Evolutionary conservation across 2,113 vertebrate genomes (phyloP), one percentile per base, ranked within the genome.

Genomic region (Lophochroa leadbeateri): DNA sequence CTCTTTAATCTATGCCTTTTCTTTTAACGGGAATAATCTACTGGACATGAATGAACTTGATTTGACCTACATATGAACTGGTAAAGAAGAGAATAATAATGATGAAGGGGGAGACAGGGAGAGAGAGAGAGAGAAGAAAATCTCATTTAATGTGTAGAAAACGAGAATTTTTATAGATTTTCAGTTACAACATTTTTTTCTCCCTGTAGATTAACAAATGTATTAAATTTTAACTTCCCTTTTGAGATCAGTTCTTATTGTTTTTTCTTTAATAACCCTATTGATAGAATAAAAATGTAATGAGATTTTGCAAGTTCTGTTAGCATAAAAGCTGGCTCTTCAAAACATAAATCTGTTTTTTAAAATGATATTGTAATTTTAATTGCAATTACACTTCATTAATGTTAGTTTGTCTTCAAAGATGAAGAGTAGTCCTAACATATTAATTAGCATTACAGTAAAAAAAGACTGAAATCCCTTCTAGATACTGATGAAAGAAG

Each of bases 41-140:
- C 98, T 96, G 94, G 96, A 98, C 98, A 90, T 50, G 95, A 80
- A 91, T 91, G 50, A 98, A 98, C 98, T 98, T 97, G 94, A 97
- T 97, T 96, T 98, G 98, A 98, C 98, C 98, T 95, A 95, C 85
- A 96, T 76, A 98, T 98, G 97, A 98, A 98, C 97, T 57, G 15
- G 28, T 68, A 43, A 79, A 55, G 69, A 60, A 74, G 60, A 47
- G 4, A 86, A 71, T 13, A 47, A 37, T 8, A 78, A 49, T 43
- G 90, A 71, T n/a, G 52, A 57, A 27, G 3, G 4, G 3, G 11
- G 7, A 64, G 15, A 35, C 3, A 50, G 17, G 37, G 13, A 33
- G 16, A 31, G 20, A 16, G 20, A 41, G 11, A 41, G 24, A 63
- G 13, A 86, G n/a, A 70, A 68, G 17, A 47, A 70, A 29, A 20